phyloP scores from a whole-genome alignment of 2,797 vertebrate genomes.

The Paramormyrops hopkinsi region DNA sequence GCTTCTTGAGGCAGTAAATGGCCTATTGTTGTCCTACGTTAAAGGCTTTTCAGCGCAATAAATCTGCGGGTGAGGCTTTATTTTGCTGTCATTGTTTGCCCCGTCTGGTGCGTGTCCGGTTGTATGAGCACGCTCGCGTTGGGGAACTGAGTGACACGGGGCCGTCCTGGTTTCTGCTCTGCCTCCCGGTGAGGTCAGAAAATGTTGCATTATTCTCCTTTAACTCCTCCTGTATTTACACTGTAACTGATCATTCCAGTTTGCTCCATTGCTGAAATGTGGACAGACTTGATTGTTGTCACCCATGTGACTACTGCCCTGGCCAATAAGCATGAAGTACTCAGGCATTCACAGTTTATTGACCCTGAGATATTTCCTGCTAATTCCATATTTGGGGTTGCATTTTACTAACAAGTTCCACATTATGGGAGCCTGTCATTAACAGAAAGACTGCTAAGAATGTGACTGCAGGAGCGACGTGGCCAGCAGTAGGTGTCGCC shows the following conservation, averaged over 20 bases:
- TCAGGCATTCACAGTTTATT: not conserved
- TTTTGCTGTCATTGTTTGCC: not conserved
- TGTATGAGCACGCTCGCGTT: not conserved
- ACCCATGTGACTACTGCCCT: not conserved
- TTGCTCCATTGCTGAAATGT: not conserved
- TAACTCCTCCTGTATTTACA: not conserved
- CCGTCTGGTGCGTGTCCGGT: not conserved
- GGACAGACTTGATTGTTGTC: not conserved
- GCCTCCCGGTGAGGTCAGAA: not conserved
- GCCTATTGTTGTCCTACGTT: not conserved
- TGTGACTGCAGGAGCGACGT: too few species aligned
- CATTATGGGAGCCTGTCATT: not conserved
- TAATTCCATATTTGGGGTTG: conserved; percentile 19
- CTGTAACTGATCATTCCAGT: not conserved
- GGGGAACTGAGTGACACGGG: not conserved
- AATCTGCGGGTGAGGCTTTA: not conserved
- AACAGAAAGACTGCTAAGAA: not conserved
- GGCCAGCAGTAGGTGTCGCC: not conserved
- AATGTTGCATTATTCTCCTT: not conserved
- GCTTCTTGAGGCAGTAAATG: not conserved
- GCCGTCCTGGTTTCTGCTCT: not conserved
- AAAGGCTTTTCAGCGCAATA: conserved; percentile 7
- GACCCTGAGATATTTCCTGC: conserved; percentile 15
- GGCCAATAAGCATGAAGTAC: not conserved
- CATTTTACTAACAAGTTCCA: not conserved